Base-by-base conservation (phyloP, 1,140 invertebrate species). In the Tribolium castaneum region DNA sequence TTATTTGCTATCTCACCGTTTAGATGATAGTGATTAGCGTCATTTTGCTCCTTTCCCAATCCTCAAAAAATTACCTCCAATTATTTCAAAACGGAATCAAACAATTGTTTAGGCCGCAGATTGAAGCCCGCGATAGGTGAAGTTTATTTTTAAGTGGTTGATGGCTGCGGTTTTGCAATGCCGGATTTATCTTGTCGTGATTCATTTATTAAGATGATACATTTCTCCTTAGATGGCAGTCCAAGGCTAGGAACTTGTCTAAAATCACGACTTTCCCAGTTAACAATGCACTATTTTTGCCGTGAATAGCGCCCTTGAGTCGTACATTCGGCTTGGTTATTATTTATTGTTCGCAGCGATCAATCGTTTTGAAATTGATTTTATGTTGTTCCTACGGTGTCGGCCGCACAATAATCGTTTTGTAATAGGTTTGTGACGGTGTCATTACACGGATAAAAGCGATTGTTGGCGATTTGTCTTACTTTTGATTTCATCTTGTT, bases 361-460 rank as follows among this genome's bases (percentile, higher is more conserved):
- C 56, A 62, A 62, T 62, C 56, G 56, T 62, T 62, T 62, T 66
- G 59, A 66, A 66, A 66, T 66, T 66, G 59, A 66, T 66, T 66
- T 66, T 66, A 62, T 62, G 59, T 66, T 52, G 51, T 52, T 66
- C 10, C 30, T 66, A 35, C 59, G 34, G 59, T 14, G 13, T 35
- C 10, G 13, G 22, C 59, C 34, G 34, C 34, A 66, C 59, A 66
- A 66, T 66, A 14, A 66, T 12, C 59, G 59, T 66, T 66, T 66
- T 66, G 59, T 66, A 66, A 66, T 66, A 16, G 59, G 25, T 66
- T 13, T 66, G 12, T 35, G 59, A 66, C 59, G 59, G 59, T 66
- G 59, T 66, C 59, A 35, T 66, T 66, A 66, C 59, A 66, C 59
- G 59, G 25, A 34, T 66, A 66, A 12, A 25, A 66, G 14, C 30